Evolutionary conservation across 2,888 invertebrate genomes (phyloP), one percentile per base, ranked within the genome.

Genomic region (Cloeon dipterum): DNA sequence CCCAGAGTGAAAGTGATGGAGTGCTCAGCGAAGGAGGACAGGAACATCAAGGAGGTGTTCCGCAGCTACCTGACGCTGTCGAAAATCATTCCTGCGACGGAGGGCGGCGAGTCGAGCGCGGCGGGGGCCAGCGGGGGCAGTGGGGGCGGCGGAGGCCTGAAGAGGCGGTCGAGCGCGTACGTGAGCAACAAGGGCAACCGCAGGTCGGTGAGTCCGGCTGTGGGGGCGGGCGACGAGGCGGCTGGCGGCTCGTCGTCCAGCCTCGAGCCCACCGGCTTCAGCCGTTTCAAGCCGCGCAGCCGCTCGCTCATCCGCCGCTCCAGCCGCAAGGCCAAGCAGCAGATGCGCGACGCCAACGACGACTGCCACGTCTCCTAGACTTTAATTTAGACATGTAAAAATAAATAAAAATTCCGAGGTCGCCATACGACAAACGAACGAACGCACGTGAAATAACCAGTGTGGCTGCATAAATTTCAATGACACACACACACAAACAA

Each of bases 11-110:
- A 76, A 55, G 70, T 78, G 34, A 59, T 77, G 48, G 79, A 74
- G 54, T 79, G 74, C 54, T 81, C 76, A 34, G 78, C 78, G 13
- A 78, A 77, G 53, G 75, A 75, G 50, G 76, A 79, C 53, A 67
- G 68, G 49, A 76, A 75, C 53, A 69, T 85, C 43, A 69, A 69
- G 48, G 81, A 83, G 46, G 68, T 83, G 40, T 86, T 86, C 58
- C 71, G 76, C 49, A 70, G 72, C 39, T 69, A 86, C 52, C 64
- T 85, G 42, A 71, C 75, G 26, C 61, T 85, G 38, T 76, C 81
- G 37, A 72, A 73, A 47, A 72, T 78, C 45, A 56, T 74, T 43
- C 69, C 71, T 23, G 50, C 55, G 35, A 51, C 57, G 36, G 59
- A 65, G 18, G 70, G 68, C 29, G 47, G 69, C 33, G 50, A 55